Evolutionary conservation across 2,113 vertebrate species (phyloP).

Genomic region (Gopherus flavomarginatus): DNA sequence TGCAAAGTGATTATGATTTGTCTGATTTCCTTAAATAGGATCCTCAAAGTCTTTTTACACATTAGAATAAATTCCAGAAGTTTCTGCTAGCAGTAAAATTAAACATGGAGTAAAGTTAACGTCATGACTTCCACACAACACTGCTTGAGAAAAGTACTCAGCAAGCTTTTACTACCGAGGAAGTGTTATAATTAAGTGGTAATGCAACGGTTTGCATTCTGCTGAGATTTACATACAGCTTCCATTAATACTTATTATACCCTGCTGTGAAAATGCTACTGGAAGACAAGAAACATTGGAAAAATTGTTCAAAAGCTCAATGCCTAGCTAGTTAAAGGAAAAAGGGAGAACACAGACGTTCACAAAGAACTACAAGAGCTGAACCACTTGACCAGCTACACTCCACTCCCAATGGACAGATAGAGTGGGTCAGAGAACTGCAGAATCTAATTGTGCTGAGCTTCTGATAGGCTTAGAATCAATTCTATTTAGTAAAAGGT

Average conservation of each 20-base stretch:
- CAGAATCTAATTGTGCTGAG: background rate
- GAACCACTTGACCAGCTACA: background rate
- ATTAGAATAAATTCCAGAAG: constrained; percentile 64
- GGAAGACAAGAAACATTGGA: background rate
- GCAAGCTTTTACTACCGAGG: background rate
- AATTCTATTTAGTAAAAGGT: constrained; percentile 48
- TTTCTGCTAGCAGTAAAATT: constrained; percentile 19
- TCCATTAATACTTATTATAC: background rate
- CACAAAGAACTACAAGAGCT: background rate
- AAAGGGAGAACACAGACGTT: background rate
- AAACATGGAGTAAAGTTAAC: background rate
- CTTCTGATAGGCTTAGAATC: constrained; percentile 38
- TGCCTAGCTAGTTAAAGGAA: background rate
- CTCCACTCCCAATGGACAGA: background rate
- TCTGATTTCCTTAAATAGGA: constrained; percentile 74
- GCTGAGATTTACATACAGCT: background rate
- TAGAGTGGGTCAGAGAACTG: background rate
- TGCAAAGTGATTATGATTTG: constrained; percentile 68
- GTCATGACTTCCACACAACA: background rate
- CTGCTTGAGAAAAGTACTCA: background rate
- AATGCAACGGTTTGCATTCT: background rate
- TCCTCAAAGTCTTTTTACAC: constrained; percentile 61
- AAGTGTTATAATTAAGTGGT: background rate
- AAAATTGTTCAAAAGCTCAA: background rate
- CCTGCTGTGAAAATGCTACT: background rate